phyloP scores from a whole-genome alignment of 2,888 invertebrate species.

The Maniola hyperantus region DNA sequence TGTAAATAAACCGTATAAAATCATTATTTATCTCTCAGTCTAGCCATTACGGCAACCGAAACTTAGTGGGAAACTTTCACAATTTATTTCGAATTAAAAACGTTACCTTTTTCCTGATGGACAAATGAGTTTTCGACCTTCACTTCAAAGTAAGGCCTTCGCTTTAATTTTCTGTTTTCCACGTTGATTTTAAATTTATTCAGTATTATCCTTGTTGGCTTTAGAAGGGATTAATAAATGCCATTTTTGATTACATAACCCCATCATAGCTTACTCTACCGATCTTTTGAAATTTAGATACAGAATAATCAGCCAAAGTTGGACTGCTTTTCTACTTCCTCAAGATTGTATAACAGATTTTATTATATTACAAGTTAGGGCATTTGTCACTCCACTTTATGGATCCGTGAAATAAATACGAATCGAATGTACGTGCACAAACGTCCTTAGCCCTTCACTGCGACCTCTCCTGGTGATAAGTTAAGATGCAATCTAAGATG shows the following conservation, averaged over 20 bases:
- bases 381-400: no score
- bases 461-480: no score
- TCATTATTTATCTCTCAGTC: background rate
- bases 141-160: constrained; percentile 1
- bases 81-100: constrained; percentile 31
- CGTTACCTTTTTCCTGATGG: constrained; percentile 23
- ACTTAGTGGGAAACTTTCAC: constrained; percentile 31
- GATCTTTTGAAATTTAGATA: no score
- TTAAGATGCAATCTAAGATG: no score
- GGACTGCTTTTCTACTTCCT: background rate
- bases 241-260: background rate
- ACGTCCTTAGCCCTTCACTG: no score
- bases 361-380: no score
- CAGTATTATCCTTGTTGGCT: background rate
- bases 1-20: no score
- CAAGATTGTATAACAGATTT: background rate
- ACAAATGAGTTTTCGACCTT: constrained; percentile 19
- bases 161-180: background rate
- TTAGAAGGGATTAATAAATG: background rate
- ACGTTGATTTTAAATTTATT: background rate
- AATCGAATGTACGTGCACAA: no score
- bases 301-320: background rate
- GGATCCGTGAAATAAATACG: no score
- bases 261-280: no score
- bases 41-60: constrained; percentile 19